Percentiles rank a stretch among this genome's conserved stretches.
Conservation (phyloP, 2,888 invertebrate species). For the Ectemnius lituratus region DNA sequence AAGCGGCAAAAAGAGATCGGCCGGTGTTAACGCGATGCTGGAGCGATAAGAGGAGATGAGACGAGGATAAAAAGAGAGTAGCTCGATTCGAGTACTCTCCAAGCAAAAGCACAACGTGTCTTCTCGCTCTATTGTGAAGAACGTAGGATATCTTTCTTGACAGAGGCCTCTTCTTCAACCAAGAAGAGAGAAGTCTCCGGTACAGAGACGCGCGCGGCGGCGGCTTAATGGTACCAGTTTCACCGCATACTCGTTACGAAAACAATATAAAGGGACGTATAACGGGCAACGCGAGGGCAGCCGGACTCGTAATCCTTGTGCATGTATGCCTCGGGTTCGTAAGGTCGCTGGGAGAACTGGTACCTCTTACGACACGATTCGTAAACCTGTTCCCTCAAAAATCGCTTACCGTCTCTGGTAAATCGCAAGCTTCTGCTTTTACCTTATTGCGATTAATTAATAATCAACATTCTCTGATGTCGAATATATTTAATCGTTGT, state of each 20-base stretch:
- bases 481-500: too few relatives aligned
- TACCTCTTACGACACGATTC: constrained; percentile 55
- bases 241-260: constrained; percentile 65
- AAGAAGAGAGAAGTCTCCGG: too few relatives aligned
- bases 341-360: constrained; percentile 65
- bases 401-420: neutral
- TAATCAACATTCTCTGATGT: neutral
- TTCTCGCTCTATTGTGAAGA: constrained; percentile 24
- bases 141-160: constrained; percentile 38
- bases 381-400: constrained; percentile 53
- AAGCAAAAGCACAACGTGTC: neutral
- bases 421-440: neutral
- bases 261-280: constrained; percentile 60
- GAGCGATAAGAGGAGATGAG: constrained; percentile 9
- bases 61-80: constrained; percentile 16
- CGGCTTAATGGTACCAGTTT: constrained; percentile 70
- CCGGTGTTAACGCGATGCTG: constrained; percentile 19
- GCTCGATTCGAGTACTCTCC: constrained; percentile 10
- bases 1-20: constrained; percentile 15
- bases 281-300: constrained; percentile 62
- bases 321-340: constrained; percentile 58
- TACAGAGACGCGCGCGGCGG: constrained; percentile 26
- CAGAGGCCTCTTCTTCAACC: neutral
- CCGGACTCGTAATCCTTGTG: constrained; percentile 50
- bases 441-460: neutral